Evolutionary conservation across 2,797 vertebrate species (phyloP), one percentile per base, ranked within the genome.

Genomic region (Ptychadena robeensis): DNA sequence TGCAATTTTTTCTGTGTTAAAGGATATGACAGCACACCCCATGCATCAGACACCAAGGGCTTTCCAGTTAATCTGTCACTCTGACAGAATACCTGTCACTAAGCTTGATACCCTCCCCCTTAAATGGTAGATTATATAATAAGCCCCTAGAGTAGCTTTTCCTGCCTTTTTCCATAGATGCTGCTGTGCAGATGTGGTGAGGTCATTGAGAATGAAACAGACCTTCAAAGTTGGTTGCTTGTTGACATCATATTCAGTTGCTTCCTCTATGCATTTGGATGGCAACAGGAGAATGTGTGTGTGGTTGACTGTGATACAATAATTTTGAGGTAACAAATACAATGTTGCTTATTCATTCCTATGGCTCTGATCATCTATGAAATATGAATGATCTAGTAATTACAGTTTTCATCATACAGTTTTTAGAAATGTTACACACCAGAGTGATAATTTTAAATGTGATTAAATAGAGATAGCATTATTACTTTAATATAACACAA

Each of bases 141-240:
- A 72, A 12, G n/a, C 18, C 34, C 27, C 22, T 40, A 32, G 40
- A n/a, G 65, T 18, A 15, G 28, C 38, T 76, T 64, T 15, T 15
- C 11, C 44, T 37, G 8, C 4, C 22, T 63, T 12, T 44, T 40
- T 66, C 61, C 35, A 9, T 37, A 18, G 3, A 14, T 10, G 40
- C 14, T 61, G 68, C 48, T 65, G 27, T 57, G 4, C 4, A 14
- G 12, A 65, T 57, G 35, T 32, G n/a, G 30, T 40, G 57, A 66
- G 67, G 48, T 71, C 68, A 59, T 37, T 65, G 53, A 80, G 63
- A 30, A 79, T 44, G 37, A 25, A 31, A 63, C 4, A 68, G 2
- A 59, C 22, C 32, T 73, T 73, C 15, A 79, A 84, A 84, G 82
- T 84, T 79, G 68, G 35, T 25, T 68, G 76, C 10, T 34, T 63